Evolutionary conservation across 2,888 invertebrate genomes (phyloP), one percentile per base, ranked within the genome.

Genomic region (Lepidocyrtoides sp.): DNA sequence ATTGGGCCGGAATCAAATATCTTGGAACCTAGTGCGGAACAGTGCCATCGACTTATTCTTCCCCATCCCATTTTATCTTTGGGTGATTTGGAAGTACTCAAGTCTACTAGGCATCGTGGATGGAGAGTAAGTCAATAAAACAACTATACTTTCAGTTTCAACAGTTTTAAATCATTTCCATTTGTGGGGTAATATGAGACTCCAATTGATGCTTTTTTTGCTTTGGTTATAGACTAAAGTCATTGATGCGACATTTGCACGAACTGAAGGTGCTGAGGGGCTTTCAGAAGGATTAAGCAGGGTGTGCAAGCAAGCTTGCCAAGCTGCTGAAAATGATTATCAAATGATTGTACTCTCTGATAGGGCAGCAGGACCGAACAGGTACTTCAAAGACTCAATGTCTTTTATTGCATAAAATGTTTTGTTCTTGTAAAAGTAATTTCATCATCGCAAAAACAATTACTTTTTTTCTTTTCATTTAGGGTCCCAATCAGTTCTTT

Each of bases 1-100:
- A 97, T 99, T 94, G 99, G 99, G 0, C 99, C 99, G 0, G 98
- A 98, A 94, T 97, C 97, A 2, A 99, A 99, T 95, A 97, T 99
- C 89, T 96, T 99, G 93, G 97, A 98, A 95, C 99, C 99, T 7
- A 97, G 97, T 95, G 97, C 98, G 0, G 96, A 97, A 94, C 99
- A 99, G 96, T 97, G 97, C 82, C 98, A 98, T 95, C 97, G 99
- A 23, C 96, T 99, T 94, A 98, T 99, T 96, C 96, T 99, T 92
- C 97, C 97, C 87, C 98, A 99, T 96, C 99, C 99, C 0, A 98
- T 99, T 92, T 96, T 99, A 89, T 99, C 99, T 14, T 96, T 99
- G 94, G 96, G 97, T 32, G 99, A 99, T 95, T 96, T 99, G 94
- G 97, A 98, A 95, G 97, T 99, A 10, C 96, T 99, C 83, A 98